These are phyloP conservation scores for Calephelis perditalis DNA, from an alignment of 2,888 invertebrate species.

Conservation along the genomic window DNA sequence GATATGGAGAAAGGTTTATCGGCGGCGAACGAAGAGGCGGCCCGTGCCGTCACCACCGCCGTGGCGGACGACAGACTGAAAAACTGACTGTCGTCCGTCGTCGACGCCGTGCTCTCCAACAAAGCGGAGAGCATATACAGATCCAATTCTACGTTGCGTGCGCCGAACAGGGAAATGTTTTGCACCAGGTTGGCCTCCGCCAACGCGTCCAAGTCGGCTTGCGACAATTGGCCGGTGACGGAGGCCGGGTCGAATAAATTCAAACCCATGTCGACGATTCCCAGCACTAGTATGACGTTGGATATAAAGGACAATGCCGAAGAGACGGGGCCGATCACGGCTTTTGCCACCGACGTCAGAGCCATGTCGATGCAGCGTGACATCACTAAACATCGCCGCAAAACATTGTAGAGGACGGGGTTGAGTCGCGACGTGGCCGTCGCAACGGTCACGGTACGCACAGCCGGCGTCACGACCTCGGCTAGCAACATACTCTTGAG, in stretches of 20 bases:
- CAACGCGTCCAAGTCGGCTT: conserved; percentile 13
- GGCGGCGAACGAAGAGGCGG: not conserved
- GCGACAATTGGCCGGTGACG: conserved; percentile 5
- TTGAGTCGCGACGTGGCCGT: conserved; percentile 11
- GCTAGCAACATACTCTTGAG: too few relatives aligned
- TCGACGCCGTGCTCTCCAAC: conserved; percentile 9
- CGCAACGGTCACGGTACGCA: conserved; percentile 4
- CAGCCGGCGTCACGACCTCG: too few relatives aligned
- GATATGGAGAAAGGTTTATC: not conserved
- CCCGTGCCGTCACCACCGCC: not conserved
- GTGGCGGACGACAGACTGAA: not conserved
- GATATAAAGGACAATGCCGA: not conserved
- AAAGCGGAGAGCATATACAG: conserved; percentile 6
- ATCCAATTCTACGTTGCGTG: conserved; percentile 11
- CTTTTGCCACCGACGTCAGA: conserved; percentile 9
- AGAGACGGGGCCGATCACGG: not conserved
- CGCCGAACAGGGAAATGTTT: conserved; percentile 5
- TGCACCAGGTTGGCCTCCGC: conserved; percentile 10
- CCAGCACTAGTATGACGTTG: not conserved
- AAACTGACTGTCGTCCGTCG: too few relatives aligned
- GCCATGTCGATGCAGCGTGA: conserved; percentile 4
- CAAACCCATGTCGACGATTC: not conserved
- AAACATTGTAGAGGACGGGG: not conserved
- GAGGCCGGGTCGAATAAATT: conserved; percentile 7
- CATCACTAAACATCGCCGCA: conserved; percentile 11